A percentile compares a stretch with the other conserved stretches of the same genome.
Evolutionary conservation across 2,797 vertebrate genomes (phyloP).

Genomic region (Aplochiton taeniatus): DNA sequence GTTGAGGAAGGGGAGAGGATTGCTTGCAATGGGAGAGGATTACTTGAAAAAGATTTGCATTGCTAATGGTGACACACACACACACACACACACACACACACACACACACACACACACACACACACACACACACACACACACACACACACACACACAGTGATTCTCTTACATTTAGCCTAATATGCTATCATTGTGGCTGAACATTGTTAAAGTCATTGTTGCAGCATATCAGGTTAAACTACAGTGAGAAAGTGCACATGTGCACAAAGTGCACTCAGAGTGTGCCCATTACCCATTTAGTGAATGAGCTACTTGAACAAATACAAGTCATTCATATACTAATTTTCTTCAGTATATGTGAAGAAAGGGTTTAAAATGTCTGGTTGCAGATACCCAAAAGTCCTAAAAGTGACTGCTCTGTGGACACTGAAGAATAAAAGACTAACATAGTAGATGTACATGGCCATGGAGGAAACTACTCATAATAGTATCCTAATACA

Average conservation of each 20-base stretch:
- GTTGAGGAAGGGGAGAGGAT: conserved; percentile 24
- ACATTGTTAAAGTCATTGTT: conserved; percentile 58
- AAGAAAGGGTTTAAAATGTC: conserved; percentile 62
- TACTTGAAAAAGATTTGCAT: conserved; percentile 58
- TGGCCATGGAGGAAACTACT: too few species aligned
- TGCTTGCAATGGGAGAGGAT: conserved; percentile 41
- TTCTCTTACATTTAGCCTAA: conserved; percentile 35
- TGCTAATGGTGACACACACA: conserved; percentile 18
- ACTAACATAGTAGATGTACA: conserved; percentile 82
- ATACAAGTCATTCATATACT: neutral
- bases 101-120: neutral
- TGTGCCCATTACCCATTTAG: neutral
- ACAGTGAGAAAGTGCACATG: conserved; percentile 32
- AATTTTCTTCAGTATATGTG: neutral
- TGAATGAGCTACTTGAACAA: too few species aligned
- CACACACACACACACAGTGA: neutral
- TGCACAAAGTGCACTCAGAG: neutral
- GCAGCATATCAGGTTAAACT: conserved; percentile 56
- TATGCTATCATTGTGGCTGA: conserved; percentile 33
- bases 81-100: conserved; percentile 34
- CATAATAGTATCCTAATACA: too few species aligned
- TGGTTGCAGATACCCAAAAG: conserved; percentile 80
- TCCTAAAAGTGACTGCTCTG: conserved; percentile 85
- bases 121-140: conserved; percentile 40
- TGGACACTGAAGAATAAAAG: conserved; percentile 87